phyloP scores from a whole-genome alignment of 2,113 vertebrate genomes.

The Pachypanchax playfairii region DNA sequence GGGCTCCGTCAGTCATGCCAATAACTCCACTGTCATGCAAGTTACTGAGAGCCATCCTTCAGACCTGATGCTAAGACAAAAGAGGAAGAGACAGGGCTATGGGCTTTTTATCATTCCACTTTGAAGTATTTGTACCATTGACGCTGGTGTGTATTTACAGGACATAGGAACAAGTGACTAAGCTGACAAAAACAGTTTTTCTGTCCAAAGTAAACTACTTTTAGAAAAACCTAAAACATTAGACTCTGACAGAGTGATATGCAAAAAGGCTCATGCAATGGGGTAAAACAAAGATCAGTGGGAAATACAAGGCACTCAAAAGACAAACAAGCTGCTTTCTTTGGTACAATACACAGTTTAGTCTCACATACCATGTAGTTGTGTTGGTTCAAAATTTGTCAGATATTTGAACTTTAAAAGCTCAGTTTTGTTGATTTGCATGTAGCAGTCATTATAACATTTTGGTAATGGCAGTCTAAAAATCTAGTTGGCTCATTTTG shows the following conservation, averaged over 20 bases:
- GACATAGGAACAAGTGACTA: neutral
- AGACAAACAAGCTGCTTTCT: neutral
- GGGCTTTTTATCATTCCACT: conserved; percentile 36
- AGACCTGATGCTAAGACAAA: conserved; percentile 25
- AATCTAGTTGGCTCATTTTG: conserved; percentile 31
- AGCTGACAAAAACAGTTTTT: neutral
- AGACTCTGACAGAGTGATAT: neutral
- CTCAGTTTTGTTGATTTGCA: conserved; percentile 4
- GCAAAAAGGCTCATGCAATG: neutral
- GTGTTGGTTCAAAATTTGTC: neutral
- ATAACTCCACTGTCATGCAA: conserved; percentile 64
- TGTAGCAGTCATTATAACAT: too few relatives aligned
- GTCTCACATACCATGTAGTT: neutral
- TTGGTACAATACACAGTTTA: neutral
- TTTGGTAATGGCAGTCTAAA: neutral
- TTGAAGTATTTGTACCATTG: conserved; percentile 1
- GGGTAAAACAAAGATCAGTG: neutral
- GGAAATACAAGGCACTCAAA: neutral
- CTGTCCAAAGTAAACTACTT: neutral
- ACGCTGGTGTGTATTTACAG: neutral
- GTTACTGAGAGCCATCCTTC: conserved; percentile 69
- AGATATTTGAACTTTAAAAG: too few relatives aligned
- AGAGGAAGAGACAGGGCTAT: conserved; percentile 38
- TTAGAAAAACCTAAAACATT: neutral
- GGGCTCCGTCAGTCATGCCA: conserved; percentile 67